phyloP scores from a whole-genome alignment of 2,888 invertebrate genomes.

The Neoitamus cyanurus region DNA sequence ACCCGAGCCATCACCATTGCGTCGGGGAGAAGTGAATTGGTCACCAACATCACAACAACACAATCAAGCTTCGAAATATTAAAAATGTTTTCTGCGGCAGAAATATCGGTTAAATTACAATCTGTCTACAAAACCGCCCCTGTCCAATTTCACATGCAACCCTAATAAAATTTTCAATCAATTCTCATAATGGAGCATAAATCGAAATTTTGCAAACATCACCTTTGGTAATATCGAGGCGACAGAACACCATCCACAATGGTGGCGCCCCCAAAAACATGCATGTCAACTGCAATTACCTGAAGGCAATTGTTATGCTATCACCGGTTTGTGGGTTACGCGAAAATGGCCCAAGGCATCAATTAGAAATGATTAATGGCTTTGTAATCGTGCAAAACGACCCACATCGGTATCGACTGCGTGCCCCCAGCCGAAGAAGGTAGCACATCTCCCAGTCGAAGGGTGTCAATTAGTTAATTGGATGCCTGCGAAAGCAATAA shows the following conservation, averaged over 20 bases:
- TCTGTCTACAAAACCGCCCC: neutral
- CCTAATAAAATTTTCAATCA: neutral
- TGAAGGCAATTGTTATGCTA: neutral
- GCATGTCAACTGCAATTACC: neutral
- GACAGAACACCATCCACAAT: neutral
- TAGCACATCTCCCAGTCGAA: neutral
- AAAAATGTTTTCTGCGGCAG: no score
- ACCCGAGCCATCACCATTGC: no score
- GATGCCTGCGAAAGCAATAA: neutral
- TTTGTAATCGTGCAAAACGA: neutral
- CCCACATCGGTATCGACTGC: neutral
- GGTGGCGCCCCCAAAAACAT: neutral
- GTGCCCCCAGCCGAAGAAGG: neutral
- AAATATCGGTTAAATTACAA: neutral
- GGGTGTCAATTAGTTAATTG: neutral
- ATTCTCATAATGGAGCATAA: neutral
- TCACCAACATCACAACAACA: no score
- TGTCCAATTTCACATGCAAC: neutral
- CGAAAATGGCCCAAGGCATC: neutral
- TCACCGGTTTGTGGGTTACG: neutral
- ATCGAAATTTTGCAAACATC: neutral
- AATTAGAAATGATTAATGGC: constrained; percentile 1
- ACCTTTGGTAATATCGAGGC: neutral
- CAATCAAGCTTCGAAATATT: no score
- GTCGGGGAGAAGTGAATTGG: no score